phyloP scores from a whole-genome alignment of 2,113 vertebrate species.

The Chaetodon trifascialis region DNA sequence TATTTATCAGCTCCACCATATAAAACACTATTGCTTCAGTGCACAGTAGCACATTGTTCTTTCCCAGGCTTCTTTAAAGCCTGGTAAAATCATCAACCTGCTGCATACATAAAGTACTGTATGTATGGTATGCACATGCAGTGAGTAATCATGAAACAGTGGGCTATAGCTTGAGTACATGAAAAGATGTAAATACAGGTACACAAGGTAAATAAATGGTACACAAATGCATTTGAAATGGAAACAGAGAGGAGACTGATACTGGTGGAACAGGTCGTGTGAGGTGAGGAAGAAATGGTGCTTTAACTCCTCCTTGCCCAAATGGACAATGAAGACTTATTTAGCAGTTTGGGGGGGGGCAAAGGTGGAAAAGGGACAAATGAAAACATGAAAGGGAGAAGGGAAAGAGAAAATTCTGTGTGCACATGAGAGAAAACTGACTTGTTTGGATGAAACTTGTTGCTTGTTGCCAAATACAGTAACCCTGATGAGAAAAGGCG shows the following conservation, averaged over 20 bases:
- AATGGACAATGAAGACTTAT: background rate
- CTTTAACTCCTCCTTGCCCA: background rate
- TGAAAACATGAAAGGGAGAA: background rate
- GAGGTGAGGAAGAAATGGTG: conserved; percentile 6
- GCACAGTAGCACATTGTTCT: conserved; percentile 6
- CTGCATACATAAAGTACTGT: background rate
- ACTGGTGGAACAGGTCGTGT: background rate
- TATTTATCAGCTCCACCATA: conserved; percentile 2
- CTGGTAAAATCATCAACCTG: conserved; percentile 31
- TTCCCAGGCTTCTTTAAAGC: background rate
- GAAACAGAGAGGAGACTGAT: background rate
- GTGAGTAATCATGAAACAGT: background rate
- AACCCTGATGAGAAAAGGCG: conserved; percentile 22
- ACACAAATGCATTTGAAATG: conserved; percentile 2
- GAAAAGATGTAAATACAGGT: conserved; percentile 3
- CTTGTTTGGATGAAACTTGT: background rate
- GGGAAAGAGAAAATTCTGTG: background rate
- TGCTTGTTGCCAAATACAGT: conserved; percentile 39
- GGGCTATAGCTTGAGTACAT: background rate
- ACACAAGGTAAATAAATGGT: background rate
- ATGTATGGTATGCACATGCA: background rate
- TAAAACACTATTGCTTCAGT: conserved; percentile 8
- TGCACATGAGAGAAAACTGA: conserved; percentile 8
- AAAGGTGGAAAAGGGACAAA: background rate
- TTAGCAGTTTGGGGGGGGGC: background rate